phyloP scores from a whole-genome alignment of 2,113 vertebrate species.

The Tapirus terrestris region DNA sequence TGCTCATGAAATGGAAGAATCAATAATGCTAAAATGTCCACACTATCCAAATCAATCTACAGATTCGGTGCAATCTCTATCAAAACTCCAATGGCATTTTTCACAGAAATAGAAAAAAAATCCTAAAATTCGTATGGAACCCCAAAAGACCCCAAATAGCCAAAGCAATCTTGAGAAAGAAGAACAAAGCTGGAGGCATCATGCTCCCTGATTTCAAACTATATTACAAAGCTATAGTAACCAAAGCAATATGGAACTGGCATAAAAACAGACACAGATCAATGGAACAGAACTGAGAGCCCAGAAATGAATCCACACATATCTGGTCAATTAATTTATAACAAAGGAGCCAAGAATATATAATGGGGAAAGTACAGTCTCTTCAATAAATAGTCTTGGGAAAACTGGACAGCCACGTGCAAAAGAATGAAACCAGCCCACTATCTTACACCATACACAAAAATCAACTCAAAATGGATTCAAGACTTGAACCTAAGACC shows the following conservation, averaged over 20 bases:
- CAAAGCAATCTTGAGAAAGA: background rate
- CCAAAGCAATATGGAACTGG: background rate
- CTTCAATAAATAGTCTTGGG: background rate
- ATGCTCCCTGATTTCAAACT: background rate
- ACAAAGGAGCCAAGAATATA: background rate
- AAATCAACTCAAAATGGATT: background rate
- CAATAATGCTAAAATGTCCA: background rate
- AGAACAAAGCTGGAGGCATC: background rate
- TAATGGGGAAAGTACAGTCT: background rate
- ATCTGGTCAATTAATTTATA: background rate
- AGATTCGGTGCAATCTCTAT: background rate
- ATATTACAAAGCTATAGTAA: background rate
- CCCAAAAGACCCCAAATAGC: background rate
- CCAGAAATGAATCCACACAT: background rate
- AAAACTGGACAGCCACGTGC: background rate
- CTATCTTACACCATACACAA: background rate
- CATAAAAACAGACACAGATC: background rate
- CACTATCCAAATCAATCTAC: background rate
- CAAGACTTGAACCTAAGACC: background rate
- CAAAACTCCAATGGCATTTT: background rate
- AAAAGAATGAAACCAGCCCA: background rate
- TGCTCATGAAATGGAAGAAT: background rate
- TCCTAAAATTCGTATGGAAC: background rate
- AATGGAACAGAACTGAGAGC: background rate
- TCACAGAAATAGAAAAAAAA: background rate